phyloP scores from a whole-genome alignment of 2,888 invertebrate species.

The Megaustenia siamemsis region DNA sequence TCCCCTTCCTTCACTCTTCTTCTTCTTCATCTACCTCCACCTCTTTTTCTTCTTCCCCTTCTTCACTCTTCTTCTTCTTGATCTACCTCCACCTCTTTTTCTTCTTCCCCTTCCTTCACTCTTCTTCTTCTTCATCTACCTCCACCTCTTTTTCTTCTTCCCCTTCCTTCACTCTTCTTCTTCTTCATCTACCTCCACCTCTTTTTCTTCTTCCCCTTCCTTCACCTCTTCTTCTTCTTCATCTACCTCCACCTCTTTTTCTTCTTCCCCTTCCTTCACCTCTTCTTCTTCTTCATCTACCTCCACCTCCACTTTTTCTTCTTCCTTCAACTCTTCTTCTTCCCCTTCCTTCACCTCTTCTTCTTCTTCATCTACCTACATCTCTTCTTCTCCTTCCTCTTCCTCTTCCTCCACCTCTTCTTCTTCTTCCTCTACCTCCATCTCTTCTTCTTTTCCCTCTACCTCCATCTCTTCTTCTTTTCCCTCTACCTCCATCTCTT shows the following conservation, averaged over 20 bases:
- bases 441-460: conserved; percentile 14
- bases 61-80: not conserved
- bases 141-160: conserved; percentile 11
- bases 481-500: not conserved
- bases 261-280: too few relatives aligned
- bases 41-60: too few relatives aligned
- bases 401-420: not conserved
- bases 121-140: not conserved
- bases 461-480: not conserved
- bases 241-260: not conserved
- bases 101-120: too few relatives aligned
- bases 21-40: too few relatives aligned
- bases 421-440: not conserved
- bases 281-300: not conserved
- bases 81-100: not conserved
- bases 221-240: too few relatives aligned
- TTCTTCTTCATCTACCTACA: too few relatives aligned
- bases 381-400: not conserved
- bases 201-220: not conserved
- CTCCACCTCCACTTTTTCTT: too few relatives aligned
- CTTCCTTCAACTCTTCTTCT: too few relatives aligned
- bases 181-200: not conserved
- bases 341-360: too few relatives aligned
- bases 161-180: conserved; percentile 5
- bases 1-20: not conserved